Conservation (phyloP, 2,113 vertebrate genomes). For the Myotis yumanensis region DNA sequence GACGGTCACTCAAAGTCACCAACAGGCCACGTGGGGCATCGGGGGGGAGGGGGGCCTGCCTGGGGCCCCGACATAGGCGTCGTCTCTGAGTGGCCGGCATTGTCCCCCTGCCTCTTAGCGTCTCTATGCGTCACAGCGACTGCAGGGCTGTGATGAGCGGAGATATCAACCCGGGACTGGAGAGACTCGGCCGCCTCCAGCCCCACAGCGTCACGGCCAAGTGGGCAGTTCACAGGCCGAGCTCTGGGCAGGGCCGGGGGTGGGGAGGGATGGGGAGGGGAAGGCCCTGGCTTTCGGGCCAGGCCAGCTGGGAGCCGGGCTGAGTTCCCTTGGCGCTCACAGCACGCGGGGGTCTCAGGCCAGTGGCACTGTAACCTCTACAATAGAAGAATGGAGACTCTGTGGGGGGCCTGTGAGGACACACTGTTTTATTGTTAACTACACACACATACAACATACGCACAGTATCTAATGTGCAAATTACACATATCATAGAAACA, state of each 20-base stretch:
- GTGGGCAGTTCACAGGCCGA: fast-evolving
- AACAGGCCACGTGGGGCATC: not conserved
- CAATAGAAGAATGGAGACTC: not conserved
- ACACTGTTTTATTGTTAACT: not conserved
- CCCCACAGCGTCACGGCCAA: fast-evolving
- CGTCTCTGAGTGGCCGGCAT: not conserved
- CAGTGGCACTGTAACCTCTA: not conserved
- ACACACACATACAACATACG: not conserved
- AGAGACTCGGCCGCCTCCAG: not conserved
- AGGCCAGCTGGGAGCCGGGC: not conserved
- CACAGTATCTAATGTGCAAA: no score
- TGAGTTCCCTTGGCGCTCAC: not conserved
- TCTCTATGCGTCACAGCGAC: not conserved
- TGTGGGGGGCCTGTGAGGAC: not conserved
- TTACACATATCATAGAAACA: not conserved
- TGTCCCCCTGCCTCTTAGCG: not conserved
- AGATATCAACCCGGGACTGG: not conserved
- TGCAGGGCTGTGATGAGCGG: not conserved
- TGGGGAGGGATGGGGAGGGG: fast-evolving
- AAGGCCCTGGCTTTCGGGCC: not conserved
- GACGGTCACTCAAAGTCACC: not conserved
- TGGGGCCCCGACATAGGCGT: not conserved
- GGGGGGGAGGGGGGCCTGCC: no score
- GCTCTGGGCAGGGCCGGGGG: not conserved
- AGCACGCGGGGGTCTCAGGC: not conserved